Base-by-base conservation (phyloP, 2,113 vertebrate genomes). In the Python bivittatus region DNA sequence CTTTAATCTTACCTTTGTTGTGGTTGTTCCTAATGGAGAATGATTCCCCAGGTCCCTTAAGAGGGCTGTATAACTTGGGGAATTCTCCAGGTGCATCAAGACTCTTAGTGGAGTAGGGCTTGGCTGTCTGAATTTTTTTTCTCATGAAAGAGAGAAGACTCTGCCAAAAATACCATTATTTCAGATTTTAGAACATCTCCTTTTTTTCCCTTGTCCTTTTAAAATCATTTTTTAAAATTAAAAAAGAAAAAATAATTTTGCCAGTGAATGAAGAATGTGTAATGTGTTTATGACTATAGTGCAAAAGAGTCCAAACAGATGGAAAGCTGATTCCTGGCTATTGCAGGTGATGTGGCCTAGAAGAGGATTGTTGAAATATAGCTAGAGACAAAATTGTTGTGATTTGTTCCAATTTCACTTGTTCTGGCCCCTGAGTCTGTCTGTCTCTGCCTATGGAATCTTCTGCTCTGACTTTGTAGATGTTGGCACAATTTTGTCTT, bases 121-220 rank as follows among this genome's bases (percentile, higher is more conserved):
- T 3, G 20, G 1, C 48, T 93, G 86, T 58, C 48, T 96, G 52
- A 54, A 95, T 54, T 29, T 93, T 64, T 33, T 0, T 33, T 88
- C 91, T 92, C 33, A 23, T 88, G 58, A 90, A 91, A 84, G 61
- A 86, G 20, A 8, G 38, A 44, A 84, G 56, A 3, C 8, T 6
- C n/a, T 94, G 96, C 94, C 93, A 96, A 84, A 84, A 88, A 44
- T 0, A 91, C 23, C 68, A 33, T 88, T 94, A 57, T 88, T 94
- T n/a, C 89, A 6, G 48, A 61, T 68, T 91, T 72, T n/a, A 89
- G 72, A 44, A 89, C 86, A 25, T 60, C 92, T 95, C 52, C 4
- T 33, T 22, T 91, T 93, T 83, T 86, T 0, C 12, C 48, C 4
- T 25, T 54, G 38, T 20, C 38, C 54, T 58, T 29, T 13, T 33